phyloP scores from a whole-genome alignment of 1,140 invertebrate species.

The Pseudomyrmex gracilis region DNA sequence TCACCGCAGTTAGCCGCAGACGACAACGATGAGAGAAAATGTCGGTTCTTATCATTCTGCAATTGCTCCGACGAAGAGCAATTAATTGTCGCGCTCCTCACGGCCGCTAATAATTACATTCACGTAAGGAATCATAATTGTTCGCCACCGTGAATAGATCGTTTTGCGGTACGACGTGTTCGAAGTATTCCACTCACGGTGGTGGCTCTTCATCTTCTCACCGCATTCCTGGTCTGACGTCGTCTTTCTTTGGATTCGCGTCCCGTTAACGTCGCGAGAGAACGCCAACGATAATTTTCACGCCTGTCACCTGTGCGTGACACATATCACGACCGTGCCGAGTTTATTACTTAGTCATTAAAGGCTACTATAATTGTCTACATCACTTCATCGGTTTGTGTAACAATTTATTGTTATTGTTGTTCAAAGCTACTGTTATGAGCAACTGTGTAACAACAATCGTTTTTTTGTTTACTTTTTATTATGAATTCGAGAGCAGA shows the following conservation, averaged over 20 bases:
- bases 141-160: conserved; percentile 25
- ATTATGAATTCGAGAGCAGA: background rate
- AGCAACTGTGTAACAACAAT: too few relatives aligned
- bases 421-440: background rate
- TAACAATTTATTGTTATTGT: conserved; percentile 14
- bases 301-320: conserved; percentile 2
- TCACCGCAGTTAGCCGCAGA: conserved; percentile 32
- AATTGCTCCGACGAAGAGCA: conserved; percentile 47
- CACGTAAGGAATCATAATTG: conserved; percentile 67
- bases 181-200: conserved; percentile 59
- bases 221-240: background rate
- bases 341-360: conserved; percentile 37
- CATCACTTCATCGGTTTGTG: background rate
- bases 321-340: conserved; percentile 24
- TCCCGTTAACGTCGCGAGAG: conserved; percentile 8
- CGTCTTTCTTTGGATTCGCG: conserved; percentile 17
- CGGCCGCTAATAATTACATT: conserved; percentile 64
- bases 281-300: conserved; percentile 47
- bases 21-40: background rate
- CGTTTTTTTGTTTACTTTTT: background rate
- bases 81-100: conserved; percentile 57
- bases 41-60: conserved; percentile 17
- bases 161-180: conserved; percentile 17
- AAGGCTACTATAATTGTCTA: conserved; percentile 43
- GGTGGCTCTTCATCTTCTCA: conserved; percentile 12